A percentile compares a stretch with the other conserved stretches of the same genome.
Evolutionary conservation across 2,888 invertebrate species (phyloP).

Genomic region (Beris chalybata): DNA sequence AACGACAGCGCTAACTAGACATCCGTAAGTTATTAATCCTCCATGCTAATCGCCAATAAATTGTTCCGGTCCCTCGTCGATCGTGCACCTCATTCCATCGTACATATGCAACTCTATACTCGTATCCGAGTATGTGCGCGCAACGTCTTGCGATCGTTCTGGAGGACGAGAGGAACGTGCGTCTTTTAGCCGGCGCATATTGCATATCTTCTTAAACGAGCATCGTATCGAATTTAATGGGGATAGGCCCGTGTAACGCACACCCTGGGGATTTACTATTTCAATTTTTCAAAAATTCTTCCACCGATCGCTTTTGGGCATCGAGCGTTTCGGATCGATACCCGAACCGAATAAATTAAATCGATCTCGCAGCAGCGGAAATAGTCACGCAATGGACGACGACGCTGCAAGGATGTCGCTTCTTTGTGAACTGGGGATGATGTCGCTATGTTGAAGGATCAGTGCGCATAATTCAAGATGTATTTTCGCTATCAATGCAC

Average conservation of each 20-base stretch:
- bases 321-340: neutral
- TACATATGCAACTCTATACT: neutral
- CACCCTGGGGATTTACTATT: slow-evolving; percentile 14
- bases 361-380: neutral
- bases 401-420: neutral
- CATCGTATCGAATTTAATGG: too few species aligned
- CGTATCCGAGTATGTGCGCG: too few species aligned
- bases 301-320: neutral
- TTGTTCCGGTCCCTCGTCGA: slow-evolving; percentile 20
- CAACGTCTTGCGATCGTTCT: too few species aligned
- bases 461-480: slow-evolving; percentile 7
- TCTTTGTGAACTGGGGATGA: neutral
- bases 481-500: slow-evolving; percentile 13
- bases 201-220: too few species aligned
- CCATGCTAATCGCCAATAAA: slow-evolving; percentile 32
- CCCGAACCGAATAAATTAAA: slow-evolving; percentile 20
- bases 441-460: neutral
- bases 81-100: slow-evolving; percentile 22
- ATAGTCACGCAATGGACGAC: slow-evolving; percentile 17
- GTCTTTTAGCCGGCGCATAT: too few species aligned
- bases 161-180: too few species aligned
- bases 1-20: slow-evolving; percentile 25
- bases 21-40: slow-evolving; percentile 28
- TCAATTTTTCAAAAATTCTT: slow-evolving; percentile 4
- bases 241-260: neutral